These are phyloP conservation scores for Hippocampus guttulatus DNA, from an alignment of 2,113 vertebrate genomes.

Conservation along the genomic window DNA sequence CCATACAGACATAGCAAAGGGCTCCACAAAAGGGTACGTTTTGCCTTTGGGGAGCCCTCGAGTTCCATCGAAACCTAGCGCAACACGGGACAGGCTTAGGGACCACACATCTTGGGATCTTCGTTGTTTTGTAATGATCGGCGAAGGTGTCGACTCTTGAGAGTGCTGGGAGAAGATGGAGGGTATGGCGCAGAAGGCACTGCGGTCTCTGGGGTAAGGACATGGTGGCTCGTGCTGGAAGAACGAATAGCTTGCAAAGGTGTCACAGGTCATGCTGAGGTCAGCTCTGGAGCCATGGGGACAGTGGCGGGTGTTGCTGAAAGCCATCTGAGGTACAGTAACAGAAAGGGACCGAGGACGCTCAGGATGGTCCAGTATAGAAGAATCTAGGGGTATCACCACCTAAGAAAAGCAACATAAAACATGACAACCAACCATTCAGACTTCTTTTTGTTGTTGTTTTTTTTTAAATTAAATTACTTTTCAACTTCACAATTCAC, in stretches of 20 bases:
- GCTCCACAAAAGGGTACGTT: constrained; percentile 81
- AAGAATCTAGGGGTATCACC: constrained; percentile 84
- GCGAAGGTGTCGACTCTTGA: constrained; percentile 61
- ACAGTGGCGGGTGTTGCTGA: constrained; percentile 87
- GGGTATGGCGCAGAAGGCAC: constrained; percentile 79
- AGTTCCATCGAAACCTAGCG: constrained; percentile 85
- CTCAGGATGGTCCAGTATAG: constrained; percentile 79
- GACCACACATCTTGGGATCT: constrained; percentile 88
- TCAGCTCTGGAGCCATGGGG: constrained; percentile 73
- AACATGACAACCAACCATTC: background rate
- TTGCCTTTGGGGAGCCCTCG: constrained; percentile 80
- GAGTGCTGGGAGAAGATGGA: constrained; percentile 78
- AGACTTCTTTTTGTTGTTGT: background rate
- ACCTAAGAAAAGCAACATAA: constrained; percentile 64
- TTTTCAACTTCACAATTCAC: constrained; percentile 54
- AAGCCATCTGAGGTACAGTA: constrained; percentile 62
- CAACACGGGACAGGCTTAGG: constrained; percentile 77
- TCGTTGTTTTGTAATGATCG: constrained; percentile 44
- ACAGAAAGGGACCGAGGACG: constrained; percentile 81
- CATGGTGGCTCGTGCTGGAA: constrained; percentile 69
- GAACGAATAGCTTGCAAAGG: constrained; percentile 76
- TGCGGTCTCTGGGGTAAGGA: constrained; percentile 77
- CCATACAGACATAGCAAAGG: constrained; percentile 86
- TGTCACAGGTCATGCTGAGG: constrained; percentile 65
- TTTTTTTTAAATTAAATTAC: background rate